A percentile compares a stretch with the other conserved stretches of the same genome.
These are phyloP conservation scores for Coelogynopora nodosa DNA, from an alignment of 2,888 invertebrate genomes.

Conservation along the genomic window DNA sequence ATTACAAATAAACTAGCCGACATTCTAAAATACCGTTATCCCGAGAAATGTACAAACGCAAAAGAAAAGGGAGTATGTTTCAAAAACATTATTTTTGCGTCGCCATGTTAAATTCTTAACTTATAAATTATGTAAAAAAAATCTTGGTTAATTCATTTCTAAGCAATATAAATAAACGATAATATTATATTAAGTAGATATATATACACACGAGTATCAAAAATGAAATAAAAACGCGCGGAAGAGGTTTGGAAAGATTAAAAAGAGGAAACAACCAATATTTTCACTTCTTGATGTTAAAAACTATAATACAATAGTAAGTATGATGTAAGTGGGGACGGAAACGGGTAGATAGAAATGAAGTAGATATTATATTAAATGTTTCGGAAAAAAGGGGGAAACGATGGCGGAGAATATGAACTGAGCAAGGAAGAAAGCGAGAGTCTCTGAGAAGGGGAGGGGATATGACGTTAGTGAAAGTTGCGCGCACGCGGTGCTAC, in stretches of 20 bases:
- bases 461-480: too few species aligned
- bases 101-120: not conserved
- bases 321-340: not conserved
- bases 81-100: not conserved
- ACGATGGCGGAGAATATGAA: not conserved
- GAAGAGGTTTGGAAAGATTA: not conserved
- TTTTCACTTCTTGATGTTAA: not conserved
- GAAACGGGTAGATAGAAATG: not conserved
- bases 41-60: too few species aligned
- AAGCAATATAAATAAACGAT: too few species aligned
- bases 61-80: not conserved
- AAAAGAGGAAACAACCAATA: not conserved
- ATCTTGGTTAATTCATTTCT: not conserved
- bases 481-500: too few species aligned
- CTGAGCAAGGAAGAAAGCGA: too few species aligned
- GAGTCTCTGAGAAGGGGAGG: too few species aligned
- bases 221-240: not conserved
- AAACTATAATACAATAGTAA: not conserved
- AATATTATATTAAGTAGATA: not conserved
- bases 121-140: not conserved
- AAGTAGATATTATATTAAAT: not conserved
- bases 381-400: not conserved
- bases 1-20: conserved; percentile 10
- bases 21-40: not conserved
- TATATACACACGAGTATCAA: not conserved